A percentile compares a stretch with the other conserved stretches of the same genome.
Evolutionary conservation across 2,888 invertebrate genomes (phyloP).

Genomic region (Danaus chrysippus): DNA sequence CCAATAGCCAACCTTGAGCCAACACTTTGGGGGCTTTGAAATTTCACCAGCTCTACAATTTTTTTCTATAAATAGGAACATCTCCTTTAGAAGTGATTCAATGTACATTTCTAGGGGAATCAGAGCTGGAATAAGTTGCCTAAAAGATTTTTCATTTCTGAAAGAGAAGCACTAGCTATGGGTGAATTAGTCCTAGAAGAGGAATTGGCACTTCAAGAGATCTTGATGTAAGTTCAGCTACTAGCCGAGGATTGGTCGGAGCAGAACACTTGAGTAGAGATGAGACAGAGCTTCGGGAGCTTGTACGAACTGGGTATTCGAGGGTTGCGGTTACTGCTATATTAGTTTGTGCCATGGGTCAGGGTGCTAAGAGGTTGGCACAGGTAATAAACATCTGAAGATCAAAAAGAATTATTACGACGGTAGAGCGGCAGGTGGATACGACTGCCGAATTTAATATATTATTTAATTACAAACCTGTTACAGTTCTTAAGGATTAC

Average conservation of each 20-base stretch:
- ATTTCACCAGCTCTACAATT: constrained; percentile 70
- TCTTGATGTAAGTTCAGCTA: constrained; percentile 90
- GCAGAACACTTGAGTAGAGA: constrained; percentile 93
- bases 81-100: constrained; percentile 72
- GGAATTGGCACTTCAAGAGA: constrained; percentile 82
- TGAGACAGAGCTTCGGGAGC: constrained; percentile 89
- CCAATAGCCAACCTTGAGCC: constrained; percentile 76
- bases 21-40: constrained; percentile 75
- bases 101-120: constrained; percentile 66
- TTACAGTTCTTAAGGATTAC: constrained; percentile 80
- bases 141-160: too few species aligned
- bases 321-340: constrained; percentile 91
- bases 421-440: constrained; percentile 90
- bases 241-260: constrained; percentile 86
- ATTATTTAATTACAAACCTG: neutral
- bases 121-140: constrained; percentile 42
- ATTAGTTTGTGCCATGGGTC: constrained; percentile 90
- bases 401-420: constrained; percentile 81
- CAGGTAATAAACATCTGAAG: constrained; percentile 72
- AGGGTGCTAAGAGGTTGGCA: constrained; percentile 90
- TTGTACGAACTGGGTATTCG: constrained; percentile 88
- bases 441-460: constrained; percentile 88
- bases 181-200: too few species aligned
- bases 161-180: too few species aligned
- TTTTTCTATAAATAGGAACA: constrained; percentile 72